Percentiles rank a stretch among this genome's conserved stretches.
phyloP scores from a whole-genome alignment of 1,140 invertebrate genomes.

The Drosophila nasuta region DNA sequence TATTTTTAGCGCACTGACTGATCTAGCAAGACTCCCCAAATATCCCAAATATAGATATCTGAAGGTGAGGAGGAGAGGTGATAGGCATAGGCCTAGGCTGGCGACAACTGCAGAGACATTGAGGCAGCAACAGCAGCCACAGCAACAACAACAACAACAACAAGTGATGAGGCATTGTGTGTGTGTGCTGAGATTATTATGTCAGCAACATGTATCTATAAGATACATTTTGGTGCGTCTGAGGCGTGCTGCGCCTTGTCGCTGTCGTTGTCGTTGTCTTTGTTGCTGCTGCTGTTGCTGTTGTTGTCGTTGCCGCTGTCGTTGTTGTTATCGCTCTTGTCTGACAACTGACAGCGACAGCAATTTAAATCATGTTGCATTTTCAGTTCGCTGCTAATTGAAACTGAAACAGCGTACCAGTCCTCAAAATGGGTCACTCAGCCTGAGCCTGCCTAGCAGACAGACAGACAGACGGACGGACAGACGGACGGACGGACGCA shows the following conservation, averaged over 20 bases:
- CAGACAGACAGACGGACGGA: background rate
- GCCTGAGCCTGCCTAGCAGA: background rate
- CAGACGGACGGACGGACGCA: too few species aligned
- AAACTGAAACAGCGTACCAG: constrained; percentile 49
- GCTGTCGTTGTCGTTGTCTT: constrained; percentile 21
- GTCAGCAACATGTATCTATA: constrained; percentile 63
- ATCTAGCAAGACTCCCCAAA: background rate
- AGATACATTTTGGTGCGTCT: constrained; percentile 63
- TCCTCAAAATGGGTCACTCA: constrained; percentile 40
- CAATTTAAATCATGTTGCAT: constrained; percentile 78
- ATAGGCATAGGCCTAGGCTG: constrained; percentile 23
- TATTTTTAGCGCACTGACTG: constrained; percentile 41
- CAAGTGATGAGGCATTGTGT: constrained; percentile 6
- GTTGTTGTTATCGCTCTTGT: constrained; percentile 68
- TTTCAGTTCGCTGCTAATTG: constrained; percentile 64
- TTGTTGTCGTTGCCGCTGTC: constrained; percentile 26
- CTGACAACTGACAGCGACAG: constrained; percentile 70
- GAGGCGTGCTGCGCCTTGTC: constrained; percentile 27
- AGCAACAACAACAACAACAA: constrained; percentile 29
- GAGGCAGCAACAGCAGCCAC: constrained; percentile 25
- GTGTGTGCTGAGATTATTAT: constrained; percentile 55
- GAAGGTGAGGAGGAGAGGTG: background rate
- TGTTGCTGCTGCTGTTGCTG: constrained; percentile 49
- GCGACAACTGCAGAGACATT: constrained; percentile 38
- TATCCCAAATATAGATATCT: constrained; percentile 5